phyloP scores from a whole-genome alignment of 2,888 invertebrate genomes.

The Halocaridina rubra region DNA sequence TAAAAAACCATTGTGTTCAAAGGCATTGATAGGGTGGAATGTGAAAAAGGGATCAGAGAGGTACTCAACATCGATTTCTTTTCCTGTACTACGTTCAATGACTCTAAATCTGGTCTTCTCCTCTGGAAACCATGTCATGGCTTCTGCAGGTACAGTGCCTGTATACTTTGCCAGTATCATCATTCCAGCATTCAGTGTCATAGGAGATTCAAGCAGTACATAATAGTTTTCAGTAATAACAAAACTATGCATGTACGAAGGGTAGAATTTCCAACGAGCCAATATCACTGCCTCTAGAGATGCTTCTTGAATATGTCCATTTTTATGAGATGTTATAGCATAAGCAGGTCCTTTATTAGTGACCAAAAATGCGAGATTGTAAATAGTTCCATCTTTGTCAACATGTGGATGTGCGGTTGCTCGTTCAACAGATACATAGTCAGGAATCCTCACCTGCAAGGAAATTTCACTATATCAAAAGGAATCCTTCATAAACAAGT shows the following conservation, averaged over 20 bases:
- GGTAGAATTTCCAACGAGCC: constrained; percentile 82
- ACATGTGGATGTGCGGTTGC: constrained; percentile 87
- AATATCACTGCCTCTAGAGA: constrained; percentile 78
- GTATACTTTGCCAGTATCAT: constrained; percentile 68
- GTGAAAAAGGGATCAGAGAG: constrained; percentile 70
- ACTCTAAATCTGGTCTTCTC: constrained; percentile 67
- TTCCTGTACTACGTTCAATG: constrained; percentile 68
- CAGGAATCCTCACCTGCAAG: constrained; percentile 73
- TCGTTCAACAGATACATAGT: constrained; percentile 70
- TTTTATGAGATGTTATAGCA: background rate
- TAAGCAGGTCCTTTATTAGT: background rate
- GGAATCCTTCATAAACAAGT: no score
- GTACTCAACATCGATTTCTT: constrained; percentile 67
- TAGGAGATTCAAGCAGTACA: constrained; percentile 88
- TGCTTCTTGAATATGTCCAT: constrained; percentile 68
- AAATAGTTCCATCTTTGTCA: constrained; percentile 79
- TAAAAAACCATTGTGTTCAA: constrained; percentile 68
- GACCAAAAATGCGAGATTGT: constrained; percentile 75
- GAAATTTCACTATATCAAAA: background rate
- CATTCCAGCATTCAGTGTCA: constrained; percentile 78
- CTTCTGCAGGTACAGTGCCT: constrained; percentile 67
- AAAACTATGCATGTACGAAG: constrained; percentile 93
- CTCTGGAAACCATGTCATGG: constrained; percentile 68
- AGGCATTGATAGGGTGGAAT: constrained; percentile 72
- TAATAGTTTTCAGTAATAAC: constrained; percentile 86